These are phyloP conservation scores for Cololabis saira DNA, from an alignment of 2,113 vertebrate genomes.

Conservation along the genomic window DNA sequence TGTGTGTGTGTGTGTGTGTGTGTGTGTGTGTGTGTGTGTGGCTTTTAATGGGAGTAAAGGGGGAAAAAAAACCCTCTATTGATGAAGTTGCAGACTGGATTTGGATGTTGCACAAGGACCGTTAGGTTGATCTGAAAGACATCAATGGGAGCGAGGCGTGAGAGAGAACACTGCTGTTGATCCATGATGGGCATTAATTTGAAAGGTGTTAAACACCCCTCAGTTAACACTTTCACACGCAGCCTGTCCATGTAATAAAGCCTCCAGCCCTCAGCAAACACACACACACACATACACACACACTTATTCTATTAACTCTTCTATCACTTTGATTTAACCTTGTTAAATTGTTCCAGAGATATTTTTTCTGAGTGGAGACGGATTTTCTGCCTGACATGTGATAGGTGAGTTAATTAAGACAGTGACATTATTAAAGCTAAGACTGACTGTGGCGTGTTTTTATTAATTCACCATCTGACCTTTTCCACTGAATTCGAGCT, in stretches of 20 bases:
- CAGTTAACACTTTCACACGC: conserved; percentile 64
- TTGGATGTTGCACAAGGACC: conserved; percentile 24
- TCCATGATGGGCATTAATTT: conserved; percentile 33
- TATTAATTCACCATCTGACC: conserved; percentile 73
- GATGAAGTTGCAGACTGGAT: conserved; percentile 24
- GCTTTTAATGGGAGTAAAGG: conserved; percentile 12
- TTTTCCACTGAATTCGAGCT: conserved; percentile 58
- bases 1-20: conserved; percentile 5
- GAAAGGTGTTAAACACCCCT: conserved; percentile 59
- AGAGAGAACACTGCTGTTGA: conserved; percentile 25
- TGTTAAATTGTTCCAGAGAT: conserved; percentile 45
- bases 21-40: conserved; percentile 11
- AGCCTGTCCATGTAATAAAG: conserved; percentile 54
- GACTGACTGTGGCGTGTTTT: conserved; percentile 61
- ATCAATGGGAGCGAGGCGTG: conserved; percentile 15
- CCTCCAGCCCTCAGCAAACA: conserved; percentile 28
- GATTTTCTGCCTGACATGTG: conserved; percentile 48
- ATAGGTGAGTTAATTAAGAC: conserved; percentile 72
- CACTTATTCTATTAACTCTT: conserved; percentile 34
- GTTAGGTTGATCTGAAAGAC: conserved; percentile 28
- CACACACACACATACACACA: conserved; percentile 5
- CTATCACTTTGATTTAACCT: conserved; percentile 63
- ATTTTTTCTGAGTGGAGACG: conserved; percentile 38
- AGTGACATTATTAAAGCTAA: conserved; percentile 71
- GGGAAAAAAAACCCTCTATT: conserved; percentile 32